Percentiles rank a stretch among this genome's conserved stretches.
phyloP scores from a whole-genome alignment of 2,888 invertebrate species.

The Blastobasis lacticolella region DNA sequence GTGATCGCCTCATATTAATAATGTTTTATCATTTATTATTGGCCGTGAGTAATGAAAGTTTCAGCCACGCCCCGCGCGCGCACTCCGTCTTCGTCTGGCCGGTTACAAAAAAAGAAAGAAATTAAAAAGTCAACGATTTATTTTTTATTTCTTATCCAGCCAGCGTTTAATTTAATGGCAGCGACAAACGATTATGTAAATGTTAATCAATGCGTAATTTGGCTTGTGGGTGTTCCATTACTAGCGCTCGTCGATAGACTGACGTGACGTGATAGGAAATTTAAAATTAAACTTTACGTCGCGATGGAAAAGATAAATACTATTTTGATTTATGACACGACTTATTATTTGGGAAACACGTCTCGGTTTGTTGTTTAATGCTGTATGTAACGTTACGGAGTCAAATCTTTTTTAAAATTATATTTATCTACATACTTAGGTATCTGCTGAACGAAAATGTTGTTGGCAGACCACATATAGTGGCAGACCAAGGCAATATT shows the following conservation, averaged over 20 bases:
- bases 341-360: too few species aligned
- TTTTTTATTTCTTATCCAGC: slow-evolving; percentile 39
- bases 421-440: too few species aligned
- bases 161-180: slow-evolving; percentile 48
- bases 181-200: slow-evolving; percentile 57
- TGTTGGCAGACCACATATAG: too few species aligned
- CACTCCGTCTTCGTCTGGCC: slow-evolving; percentile 65
- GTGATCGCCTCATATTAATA: slow-evolving; percentile 68
- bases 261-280: too few species aligned
- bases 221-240: slow-evolving; percentile 40
- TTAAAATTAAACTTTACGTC: too few species aligned
- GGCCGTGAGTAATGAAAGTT: slow-evolving; percentile 70
- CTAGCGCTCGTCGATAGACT: slow-evolving; percentile 20
- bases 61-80: slow-evolving; percentile 64
- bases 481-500: too few species aligned
- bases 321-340: too few species aligned
- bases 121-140: slow-evolving; percentile 36
- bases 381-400: too few species aligned
- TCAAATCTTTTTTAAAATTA: too few species aligned
- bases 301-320: too few species aligned
- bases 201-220: slow-evolving; percentile 26
- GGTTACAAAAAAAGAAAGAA: slow-evolving; percentile 52
- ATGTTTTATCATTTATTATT: slow-evolving; percentile 74
- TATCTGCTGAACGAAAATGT: too few species aligned
- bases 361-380: too few species aligned